Conservation (phyloP, 2,797 vertebrate genomes). For the Artibeus lituratus region DNA sequence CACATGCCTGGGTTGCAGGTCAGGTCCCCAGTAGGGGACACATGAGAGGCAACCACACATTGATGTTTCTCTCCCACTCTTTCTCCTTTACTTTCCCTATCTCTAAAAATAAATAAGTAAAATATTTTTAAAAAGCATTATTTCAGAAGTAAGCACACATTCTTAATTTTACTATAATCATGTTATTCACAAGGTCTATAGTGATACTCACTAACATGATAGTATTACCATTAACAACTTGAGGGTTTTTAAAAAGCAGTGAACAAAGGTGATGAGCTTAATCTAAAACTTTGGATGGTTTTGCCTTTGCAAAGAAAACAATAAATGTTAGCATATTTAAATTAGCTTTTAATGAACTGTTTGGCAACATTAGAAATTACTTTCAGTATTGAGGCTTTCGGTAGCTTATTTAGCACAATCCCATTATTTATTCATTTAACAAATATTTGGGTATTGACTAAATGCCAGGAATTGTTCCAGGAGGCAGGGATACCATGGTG, state of each 20-base stretch:
- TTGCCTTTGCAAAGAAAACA: slow-evolving; percentile 4
- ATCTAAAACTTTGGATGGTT: background rate
- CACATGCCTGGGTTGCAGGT: too few species aligned
- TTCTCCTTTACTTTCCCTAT: too few species aligned
- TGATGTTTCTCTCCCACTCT: too few species aligned
- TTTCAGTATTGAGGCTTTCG: slow-evolving; percentile 27
- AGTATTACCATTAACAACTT: background rate
- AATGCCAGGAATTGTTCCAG: slow-evolving; percentile 39
- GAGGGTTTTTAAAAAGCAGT: background rate
- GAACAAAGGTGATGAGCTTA: background rate
- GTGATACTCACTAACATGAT: background rate
- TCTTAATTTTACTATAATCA: background rate
- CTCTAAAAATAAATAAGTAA: too few species aligned
- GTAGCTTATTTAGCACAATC: slow-evolving; percentile 34
- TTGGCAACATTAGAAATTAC: slow-evolving; percentile 42
- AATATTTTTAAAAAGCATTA: slow-evolving; percentile 30
- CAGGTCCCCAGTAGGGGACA: too few species aligned
- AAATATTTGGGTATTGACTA: slow-evolving; percentile 47
- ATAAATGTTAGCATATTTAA: slow-evolving; percentile 22
- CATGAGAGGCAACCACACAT: too few species aligned
- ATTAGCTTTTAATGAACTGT: slow-evolving; percentile 1
- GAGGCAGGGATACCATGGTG: background rate
- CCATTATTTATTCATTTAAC: slow-evolving; percentile 61
- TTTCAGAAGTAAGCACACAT: background rate
- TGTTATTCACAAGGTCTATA: background rate